Evolutionary conservation across 2,888 invertebrate genomes (phyloP), one percentile per base, ranked within the genome.

Genomic region (Phengaris arion): DNA sequence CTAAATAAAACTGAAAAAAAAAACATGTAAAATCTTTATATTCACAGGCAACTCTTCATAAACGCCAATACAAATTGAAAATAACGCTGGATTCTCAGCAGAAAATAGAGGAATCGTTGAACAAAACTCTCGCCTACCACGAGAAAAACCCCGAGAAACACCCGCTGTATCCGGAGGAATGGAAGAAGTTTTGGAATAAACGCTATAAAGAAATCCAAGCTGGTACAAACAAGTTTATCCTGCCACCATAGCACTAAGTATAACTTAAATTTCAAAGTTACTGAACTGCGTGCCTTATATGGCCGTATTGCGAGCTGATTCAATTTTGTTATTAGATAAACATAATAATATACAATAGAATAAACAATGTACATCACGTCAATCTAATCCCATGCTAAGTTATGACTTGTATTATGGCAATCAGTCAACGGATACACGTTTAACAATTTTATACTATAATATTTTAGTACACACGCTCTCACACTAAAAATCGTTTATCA

Each of bases 151-250:
- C 98, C 0, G 98, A 98, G 85, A 97, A 97, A 80, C 98, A 98
- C 89, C 98, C 98, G 0, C 94, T 96, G 4, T 98, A 98, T 86
- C 96, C 97, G 0, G 97, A 97, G 72, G 98, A 98, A 85, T 98
- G 98, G 98, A 97, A 97, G 84, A 96, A 96, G 84, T 98, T 97
- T 86, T 98, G 98, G 98, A 97, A 97, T 86, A 94, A 95, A 10
- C 95, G 97, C 1, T 97, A 97, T 85, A 97, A 96, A 85, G 97
- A 97, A 87, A 89, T 97, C 74, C 96, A 97, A 85, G 89, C 94
- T n/a, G 93, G 95, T 91, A 76, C 78, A 10, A 4, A 45, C 8
- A 35, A 5, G 48, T 51, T 10, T 59, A n/a, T 5, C 8, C 1
- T 48, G 4, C 12, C 9, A 52, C 9, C 52, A 8, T 52, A 10